A percentile compares a stretch with the other conserved stretches of the same genome.
Conservation (phyloP, 2,113 vertebrate genomes). For the Peromyscus polionotus region DNA sequence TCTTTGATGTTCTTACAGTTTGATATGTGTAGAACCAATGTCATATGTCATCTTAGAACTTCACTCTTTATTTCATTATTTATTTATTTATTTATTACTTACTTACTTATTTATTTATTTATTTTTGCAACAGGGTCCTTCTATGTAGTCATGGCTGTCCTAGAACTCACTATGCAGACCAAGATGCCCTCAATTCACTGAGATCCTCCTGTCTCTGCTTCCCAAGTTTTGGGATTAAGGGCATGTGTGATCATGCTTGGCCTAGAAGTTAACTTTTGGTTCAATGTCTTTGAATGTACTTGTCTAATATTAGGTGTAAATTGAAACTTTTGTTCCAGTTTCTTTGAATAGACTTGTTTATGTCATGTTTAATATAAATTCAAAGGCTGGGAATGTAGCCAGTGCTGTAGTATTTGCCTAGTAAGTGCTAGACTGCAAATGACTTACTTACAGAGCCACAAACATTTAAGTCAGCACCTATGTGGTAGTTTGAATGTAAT, state of each 20-base stretch:
- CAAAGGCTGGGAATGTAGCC: background rate
- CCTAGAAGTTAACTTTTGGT: constrained; percentile 47
- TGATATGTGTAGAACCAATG: background rate
- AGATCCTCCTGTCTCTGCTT: background rate
- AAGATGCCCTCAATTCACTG: background rate
- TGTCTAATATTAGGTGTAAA: constrained; percentile 24
- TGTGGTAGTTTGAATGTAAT: background rate
- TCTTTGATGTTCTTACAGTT: background rate
- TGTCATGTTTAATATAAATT: constrained; percentile 7
- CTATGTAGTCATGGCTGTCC: background rate
- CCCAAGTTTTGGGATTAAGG: background rate
- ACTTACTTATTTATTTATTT: background rate
- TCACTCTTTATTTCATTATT: constrained; percentile 21
- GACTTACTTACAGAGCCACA: background rate
- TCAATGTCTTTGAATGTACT: constrained; percentile 3
- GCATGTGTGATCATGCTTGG: too few species aligned
- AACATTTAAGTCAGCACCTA: background rate
- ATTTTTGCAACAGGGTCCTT: background rate
- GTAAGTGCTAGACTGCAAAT: background rate
- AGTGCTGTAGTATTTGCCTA: background rate
- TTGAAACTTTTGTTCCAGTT: constrained; percentile 39
- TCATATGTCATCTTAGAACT: background rate
- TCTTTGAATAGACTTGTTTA: background rate
- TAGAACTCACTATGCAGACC: background rate
- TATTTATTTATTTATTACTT: background rate